A percentile compares a stretch with the other conserved stretches of the same genome.
Conservation (phyloP, 1,140 invertebrate species). For the Thrips palmi region DNA sequence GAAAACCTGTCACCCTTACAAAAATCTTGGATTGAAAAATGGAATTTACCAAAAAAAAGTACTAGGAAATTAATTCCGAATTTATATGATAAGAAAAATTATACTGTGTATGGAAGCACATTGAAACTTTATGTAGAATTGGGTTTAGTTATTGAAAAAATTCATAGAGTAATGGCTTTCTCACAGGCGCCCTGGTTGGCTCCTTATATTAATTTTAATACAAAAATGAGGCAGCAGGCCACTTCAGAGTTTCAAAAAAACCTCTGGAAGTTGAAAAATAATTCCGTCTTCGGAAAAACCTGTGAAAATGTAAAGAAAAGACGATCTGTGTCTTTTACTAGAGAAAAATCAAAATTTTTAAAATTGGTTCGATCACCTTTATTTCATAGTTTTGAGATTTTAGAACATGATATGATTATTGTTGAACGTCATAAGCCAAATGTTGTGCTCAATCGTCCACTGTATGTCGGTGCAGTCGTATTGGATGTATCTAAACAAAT, state of each 20-base stretch:
- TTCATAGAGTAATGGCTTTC: slow-evolving; percentile 20
- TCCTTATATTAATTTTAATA: slow-evolving; percentile 21
- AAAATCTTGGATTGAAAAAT: background rate
- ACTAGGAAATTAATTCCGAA: slow-evolving; percentile 12
- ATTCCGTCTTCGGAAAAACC: slow-evolving; percentile 21
- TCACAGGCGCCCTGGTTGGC: slow-evolving; percentile 19
- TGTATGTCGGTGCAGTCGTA: slow-evolving; percentile 23
- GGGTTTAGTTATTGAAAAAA: slow-evolving; percentile 20
- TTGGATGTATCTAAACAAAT: slow-evolving; percentile 23
- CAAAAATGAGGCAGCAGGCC: slow-evolving; percentile 16
- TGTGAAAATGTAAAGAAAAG: slow-evolving; percentile 22
- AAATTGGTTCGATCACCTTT: slow-evolving; percentile 15
- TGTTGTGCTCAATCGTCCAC: slow-evolving; percentile 13
- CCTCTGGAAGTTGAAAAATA: slow-evolving; percentile 22
- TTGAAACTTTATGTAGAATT: slow-evolving; percentile 14
- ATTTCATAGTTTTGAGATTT: slow-evolving; percentile 15
- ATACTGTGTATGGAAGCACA: slow-evolving; percentile 19
- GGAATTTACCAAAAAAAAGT: slow-evolving; percentile 6
- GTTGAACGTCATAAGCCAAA: background rate
- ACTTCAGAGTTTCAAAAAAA: slow-evolving; percentile 21
- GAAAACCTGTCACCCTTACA: too few relatives aligned
- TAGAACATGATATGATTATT: slow-evolving; percentile 12
- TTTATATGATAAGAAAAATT: slow-evolving; percentile 14
- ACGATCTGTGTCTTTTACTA: slow-evolving; percentile 16
- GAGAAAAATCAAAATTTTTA: slow-evolving; percentile 12